Conservation (phyloP, 2,113 vertebrate genomes). For the Malaclemys terrapin region DNA sequence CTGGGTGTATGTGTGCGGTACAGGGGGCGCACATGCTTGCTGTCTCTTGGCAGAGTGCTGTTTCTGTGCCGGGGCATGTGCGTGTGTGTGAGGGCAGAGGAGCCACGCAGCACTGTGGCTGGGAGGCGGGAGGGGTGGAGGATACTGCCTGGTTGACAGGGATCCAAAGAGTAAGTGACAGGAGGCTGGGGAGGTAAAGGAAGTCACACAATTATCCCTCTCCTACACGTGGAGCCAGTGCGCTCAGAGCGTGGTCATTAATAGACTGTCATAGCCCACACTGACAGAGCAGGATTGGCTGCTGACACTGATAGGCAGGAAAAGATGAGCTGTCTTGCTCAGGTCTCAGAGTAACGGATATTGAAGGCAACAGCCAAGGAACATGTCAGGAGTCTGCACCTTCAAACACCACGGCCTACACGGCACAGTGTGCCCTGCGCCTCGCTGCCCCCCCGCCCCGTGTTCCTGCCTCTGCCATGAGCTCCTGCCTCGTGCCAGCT, state of each 20-base stretch:
- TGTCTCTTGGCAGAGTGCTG: no score
- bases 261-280: background rate
- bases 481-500: no score
- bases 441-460: no score
- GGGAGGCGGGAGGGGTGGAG: rapidly evolving
- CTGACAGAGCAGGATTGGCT: background rate
- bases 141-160: rapidly evolving
- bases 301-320: background rate
- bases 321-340: rapidly evolving
- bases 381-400: rapidly evolving
- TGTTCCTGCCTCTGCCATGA: no score
- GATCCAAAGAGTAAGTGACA: slow-evolving; percentile 15
- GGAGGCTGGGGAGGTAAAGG: background rate
- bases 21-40: background rate
- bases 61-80: background rate
- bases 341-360: background rate
- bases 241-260: rapidly evolving
- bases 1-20: background rate
- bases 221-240: rapidly evolving
- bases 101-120: rapidly evolving
- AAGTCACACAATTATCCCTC: background rate
- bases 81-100: rapidly evolving
- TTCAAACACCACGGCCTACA: background rate
- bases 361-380: background rate
- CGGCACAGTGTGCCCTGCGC: rapidly evolving